Base-by-base conservation (phyloP, 2,113 vertebrate species). In the Sardina pilchardus region DNA sequence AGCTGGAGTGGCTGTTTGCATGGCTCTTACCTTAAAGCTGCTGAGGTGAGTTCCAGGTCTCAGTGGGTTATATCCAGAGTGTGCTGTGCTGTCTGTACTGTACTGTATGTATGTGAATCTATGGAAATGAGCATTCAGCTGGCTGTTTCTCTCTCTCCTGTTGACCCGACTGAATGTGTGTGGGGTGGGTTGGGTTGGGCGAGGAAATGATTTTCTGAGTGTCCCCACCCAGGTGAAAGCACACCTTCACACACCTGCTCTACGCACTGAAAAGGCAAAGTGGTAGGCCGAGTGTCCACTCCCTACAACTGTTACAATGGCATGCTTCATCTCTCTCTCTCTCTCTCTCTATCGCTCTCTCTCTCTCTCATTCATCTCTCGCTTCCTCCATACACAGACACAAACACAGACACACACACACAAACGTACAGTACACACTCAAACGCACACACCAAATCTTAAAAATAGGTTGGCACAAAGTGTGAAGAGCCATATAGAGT, bases 221-320 rank as follows among this genome's bases (percentile, higher is more conserved):
- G 87, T 91, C 92, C 92, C 93, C 93, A 87, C 93, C 93, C 93
- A 93, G 87, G 86, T 91, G 24, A 86, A 83, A 90, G 91, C 93
- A 94, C 94, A 95, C 94, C 93, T 95, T 93, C 87, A 26, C 63
- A 34, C 63, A 71, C 91, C 91, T 93, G 89, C 63, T 2, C 56
- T 63, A 14, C 26, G 63, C 63, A 30, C 26, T 71, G 2, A 12
- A 30, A 71, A 67, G 7, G 59, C 7, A 71, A 71, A 26, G 8
- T 7, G n/a, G 63, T 30, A 34, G 12, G 63, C n/a, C 12, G 26
- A 71, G n/a, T 71, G 63, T 71, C 26, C 63, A 26, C 63, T 71
- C 63, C 63, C 63, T 30, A 34, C 63, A 12, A 71, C 26, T 34
- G 6, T 30, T 71, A 71, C 26, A 26, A 67, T 67, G 63, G 26